Conservation (phyloP, 2,888 invertebrate genomes). For the Tachina lurida region DNA sequence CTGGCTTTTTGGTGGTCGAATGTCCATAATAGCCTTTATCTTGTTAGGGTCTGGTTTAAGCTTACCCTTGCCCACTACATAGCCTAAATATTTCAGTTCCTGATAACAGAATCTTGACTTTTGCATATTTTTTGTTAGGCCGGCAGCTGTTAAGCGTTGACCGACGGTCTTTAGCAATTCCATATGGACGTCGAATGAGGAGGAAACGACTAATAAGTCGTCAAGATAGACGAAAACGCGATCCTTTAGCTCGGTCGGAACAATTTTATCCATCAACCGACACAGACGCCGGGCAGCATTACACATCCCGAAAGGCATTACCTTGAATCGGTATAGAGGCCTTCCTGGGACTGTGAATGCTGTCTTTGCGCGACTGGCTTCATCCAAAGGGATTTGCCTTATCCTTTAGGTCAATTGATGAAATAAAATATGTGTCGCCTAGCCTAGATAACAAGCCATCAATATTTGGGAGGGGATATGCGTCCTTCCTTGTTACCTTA, state of each 20-base stretch:
- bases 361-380: neutral
- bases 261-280: no score
- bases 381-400: neutral
- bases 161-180: no score
- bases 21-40: conserved; percentile 8
- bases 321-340: neutral
- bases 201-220: no score
- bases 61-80: conserved; percentile 22
- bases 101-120: no score
- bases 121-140: no score
- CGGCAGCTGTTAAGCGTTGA: no score
- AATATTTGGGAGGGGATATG: neutral
- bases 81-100: conserved; percentile 37
- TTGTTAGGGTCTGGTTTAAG: conserved; percentile 10
- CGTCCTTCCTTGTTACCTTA: neutral
- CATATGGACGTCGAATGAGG: no score
- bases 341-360: neutral
- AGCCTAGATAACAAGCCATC: neutral
- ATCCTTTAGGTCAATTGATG: neutral
- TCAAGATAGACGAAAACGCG: no score
- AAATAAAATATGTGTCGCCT: neutral
- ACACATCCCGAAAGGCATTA: no score
- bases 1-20: conserved; percentile 23
- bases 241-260: no score
- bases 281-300: no score